These are phyloP conservation scores for Zosterops borbonicus DNA, from an alignment of 2,113 vertebrate genomes.

Conservation along the genomic window DNA sequence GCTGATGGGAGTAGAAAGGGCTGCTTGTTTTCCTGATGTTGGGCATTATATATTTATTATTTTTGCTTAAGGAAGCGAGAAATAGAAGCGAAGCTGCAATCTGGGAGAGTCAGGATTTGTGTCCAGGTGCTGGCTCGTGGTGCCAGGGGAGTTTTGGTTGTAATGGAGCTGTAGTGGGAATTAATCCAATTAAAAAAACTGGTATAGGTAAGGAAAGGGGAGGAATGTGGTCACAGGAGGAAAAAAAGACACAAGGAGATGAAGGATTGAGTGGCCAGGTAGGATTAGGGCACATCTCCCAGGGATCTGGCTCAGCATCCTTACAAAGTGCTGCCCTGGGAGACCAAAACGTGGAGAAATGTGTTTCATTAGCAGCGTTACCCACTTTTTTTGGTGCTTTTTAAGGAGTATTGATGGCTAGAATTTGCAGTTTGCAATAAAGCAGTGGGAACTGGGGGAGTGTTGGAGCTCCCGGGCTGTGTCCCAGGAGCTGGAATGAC, in stretches of 20 bases:
- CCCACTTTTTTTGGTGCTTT: accelerated
- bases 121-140: background rate
- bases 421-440: background rate
- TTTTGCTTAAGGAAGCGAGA: background rate
- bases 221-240: background rate
- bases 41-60: background rate
- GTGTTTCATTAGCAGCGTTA: accelerated
- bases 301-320: background rate
- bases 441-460: background rate
- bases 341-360: background rate
- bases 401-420: background rate
- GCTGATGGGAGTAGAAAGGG: background rate
- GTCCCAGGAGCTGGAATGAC: background rate
- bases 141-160: background rate
- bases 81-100: background rate
- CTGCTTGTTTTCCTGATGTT: background rate
- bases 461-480: background rate
- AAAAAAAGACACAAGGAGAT: background rate
- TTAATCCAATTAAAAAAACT: background rate
- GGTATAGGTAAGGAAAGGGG: background rate
- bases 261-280: background rate
- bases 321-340: background rate
- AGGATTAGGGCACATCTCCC: background rate
- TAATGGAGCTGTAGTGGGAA: background rate
- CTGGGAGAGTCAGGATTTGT: background rate